Evolutionary conservation across 2,113 vertebrate genomes (phyloP).

Genomic region (Nibea coibor): DNA sequence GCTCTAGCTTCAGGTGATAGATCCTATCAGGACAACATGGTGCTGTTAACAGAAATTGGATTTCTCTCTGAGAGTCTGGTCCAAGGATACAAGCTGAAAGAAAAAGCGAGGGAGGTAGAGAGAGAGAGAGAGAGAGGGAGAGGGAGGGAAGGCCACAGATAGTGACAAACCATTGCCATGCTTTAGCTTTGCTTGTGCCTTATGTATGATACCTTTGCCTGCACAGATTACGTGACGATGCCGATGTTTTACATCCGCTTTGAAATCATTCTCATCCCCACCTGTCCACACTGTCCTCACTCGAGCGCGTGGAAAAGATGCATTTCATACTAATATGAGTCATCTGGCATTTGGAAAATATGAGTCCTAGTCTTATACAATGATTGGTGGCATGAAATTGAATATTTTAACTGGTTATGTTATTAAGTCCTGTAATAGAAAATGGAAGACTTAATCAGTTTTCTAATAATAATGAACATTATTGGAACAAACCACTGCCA

Average conservation of each 20-base stretch:
- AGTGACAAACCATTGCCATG: constrained; percentile 53
- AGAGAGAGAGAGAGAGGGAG: neutral
- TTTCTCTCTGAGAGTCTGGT: constrained; percentile 73
- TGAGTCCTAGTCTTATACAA: constrained; percentile 32
- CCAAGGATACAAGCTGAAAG: constrained; percentile 43
- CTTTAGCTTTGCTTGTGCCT: constrained; percentile 34
- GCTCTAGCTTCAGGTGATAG: constrained; percentile 75
- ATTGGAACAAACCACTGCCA: neutral
- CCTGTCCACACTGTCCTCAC: neutral
- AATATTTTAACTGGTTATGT: constrained; percentile 26
- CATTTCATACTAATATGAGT: constrained; percentile 34
- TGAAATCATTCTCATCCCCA: constrained; percentile 11
- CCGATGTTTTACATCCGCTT: constrained; percentile 14
- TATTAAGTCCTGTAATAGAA: constrained; percentile 19
- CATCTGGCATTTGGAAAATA: constrained; percentile 58
- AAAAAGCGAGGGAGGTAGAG: constrained; percentile 15
- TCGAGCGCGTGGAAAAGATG: constrained; percentile 5
- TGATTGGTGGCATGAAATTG: constrained; percentile 43
- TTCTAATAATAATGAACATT: constrained; percentile 33
- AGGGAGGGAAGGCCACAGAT: constrained; percentile 18
- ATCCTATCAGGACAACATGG: constrained; percentile 77
- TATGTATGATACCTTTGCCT: constrained; percentile 18
- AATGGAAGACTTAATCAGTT: constrained; percentile 28
- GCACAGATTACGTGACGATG: neutral
- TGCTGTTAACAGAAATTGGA: constrained; percentile 79